Conservation (phyloP, 2,888 invertebrate genomes). For the Heliconius ethilla region DNA sequence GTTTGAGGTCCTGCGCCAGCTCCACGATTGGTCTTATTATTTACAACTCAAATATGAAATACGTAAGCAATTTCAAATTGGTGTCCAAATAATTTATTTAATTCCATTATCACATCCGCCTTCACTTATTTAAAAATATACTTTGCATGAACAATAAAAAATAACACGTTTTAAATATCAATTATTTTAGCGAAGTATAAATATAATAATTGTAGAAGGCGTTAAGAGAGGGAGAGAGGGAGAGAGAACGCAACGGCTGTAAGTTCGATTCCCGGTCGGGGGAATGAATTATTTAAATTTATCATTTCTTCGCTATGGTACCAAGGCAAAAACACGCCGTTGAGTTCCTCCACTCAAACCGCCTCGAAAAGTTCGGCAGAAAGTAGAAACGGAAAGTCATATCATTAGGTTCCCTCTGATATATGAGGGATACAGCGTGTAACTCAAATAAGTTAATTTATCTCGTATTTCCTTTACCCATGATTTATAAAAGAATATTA, state of each 20-base stretch:
- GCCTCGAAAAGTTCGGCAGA: too few relatives aligned
- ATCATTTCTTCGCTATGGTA: too few relatives aligned
- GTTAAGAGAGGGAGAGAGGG: background rate
- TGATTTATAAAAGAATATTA: conserved; percentile 10
- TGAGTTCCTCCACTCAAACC: too few relatives aligned
- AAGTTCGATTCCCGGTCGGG: too few relatives aligned
- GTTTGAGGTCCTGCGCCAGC: too few relatives aligned
- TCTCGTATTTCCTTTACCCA: background rate
- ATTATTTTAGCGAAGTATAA: background rate
- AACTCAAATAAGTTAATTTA: background rate
- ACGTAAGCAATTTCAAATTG: background rate
- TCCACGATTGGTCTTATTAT: too few relatives aligned
- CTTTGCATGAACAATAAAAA: conserved; percentile 5
- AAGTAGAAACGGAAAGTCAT: too few relatives aligned
- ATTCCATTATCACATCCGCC: background rate
- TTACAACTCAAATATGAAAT: background rate
- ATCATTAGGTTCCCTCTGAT: too few relatives aligned
- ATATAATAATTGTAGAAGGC: background rate
- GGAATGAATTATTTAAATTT: too few relatives aligned
- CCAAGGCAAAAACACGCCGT: too few relatives aligned
- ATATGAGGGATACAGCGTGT: too few relatives aligned
- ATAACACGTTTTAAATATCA: conserved; percentile 12
- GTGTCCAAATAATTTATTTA: background rate
- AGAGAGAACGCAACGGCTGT: too few relatives aligned
- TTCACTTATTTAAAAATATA: conserved; percentile 9